Conservation (phyloP, 2,888 invertebrate species). For the Pristionchus entomophagus region DNA sequence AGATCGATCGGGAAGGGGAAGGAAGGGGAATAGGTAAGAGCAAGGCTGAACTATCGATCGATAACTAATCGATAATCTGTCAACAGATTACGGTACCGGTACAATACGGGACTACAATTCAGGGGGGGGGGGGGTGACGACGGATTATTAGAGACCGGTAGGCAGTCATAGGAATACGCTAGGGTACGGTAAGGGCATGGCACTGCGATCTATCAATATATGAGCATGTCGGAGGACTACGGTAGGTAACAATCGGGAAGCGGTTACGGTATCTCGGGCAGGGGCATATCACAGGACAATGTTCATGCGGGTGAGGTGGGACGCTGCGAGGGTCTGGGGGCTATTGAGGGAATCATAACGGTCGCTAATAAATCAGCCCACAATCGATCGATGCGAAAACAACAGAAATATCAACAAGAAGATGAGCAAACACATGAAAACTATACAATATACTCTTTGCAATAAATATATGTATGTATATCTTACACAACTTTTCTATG, state of each 20-base stretch:
- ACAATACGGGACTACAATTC: conserved; percentile 1
- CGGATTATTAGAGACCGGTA: not conserved
- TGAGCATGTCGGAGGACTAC: not conserved
- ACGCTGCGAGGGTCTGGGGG: not conserved
- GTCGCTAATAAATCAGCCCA: not conserved
- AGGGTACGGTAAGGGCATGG: not conserved
- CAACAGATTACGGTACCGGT: conserved; percentile 17
- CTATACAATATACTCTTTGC: conserved; percentile 1
- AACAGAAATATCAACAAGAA: not conserved
- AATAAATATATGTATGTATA: not conserved
- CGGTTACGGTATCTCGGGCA: not conserved
- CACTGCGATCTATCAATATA: not conserved
- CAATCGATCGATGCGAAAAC: not conserved
- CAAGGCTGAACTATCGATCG: not conserved
- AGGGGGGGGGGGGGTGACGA: not conserved
- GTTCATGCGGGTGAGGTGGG: not conserved
- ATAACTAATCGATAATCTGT: conserved; percentile 16
- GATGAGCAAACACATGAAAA: not conserved
- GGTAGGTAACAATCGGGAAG: not conserved
- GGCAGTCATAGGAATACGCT: not conserved
- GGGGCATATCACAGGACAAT: conserved; percentile 10
- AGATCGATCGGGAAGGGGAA: not conserved
- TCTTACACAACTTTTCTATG: not conserved
- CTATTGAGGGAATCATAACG: not conserved
- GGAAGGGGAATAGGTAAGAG: not conserved